These are phyloP conservation scores for Prunella himalayana DNA, from an alignment of 2,113 vertebrate species.

Conservation along the genomic window DNA sequence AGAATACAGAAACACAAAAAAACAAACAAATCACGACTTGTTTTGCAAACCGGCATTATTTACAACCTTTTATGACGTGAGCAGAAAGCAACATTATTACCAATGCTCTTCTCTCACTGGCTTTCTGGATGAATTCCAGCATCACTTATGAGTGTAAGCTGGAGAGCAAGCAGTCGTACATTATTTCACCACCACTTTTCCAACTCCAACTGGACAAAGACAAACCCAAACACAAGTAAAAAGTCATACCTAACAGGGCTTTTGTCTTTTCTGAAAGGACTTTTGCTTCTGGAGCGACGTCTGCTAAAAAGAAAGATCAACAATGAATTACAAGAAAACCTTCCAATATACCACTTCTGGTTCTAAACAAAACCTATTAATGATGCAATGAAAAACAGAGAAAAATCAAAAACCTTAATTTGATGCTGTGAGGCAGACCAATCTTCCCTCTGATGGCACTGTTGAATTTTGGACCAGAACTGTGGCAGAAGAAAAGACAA, in stretches of 20 bases:
- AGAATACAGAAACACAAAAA: background rate
- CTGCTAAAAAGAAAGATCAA: constrained; percentile 72
- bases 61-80: background rate
- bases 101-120: background rate
- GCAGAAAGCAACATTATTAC: background rate
- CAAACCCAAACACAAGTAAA: background rate
- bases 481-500: constrained; percentile 73
- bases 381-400: background rate
- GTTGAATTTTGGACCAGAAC: constrained; percentile 91
- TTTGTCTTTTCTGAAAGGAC: constrained; percentile 91
- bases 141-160: background rate
- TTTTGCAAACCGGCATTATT: background rate
- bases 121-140: background rate
- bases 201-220: background rate
- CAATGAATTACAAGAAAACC: constrained; percentile 5
- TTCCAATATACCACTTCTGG: background rate
- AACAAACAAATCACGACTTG: background rate
- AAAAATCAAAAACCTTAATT: constrained; percentile 84
- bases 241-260: constrained; percentile 87
- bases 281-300: constrained; percentile 87
- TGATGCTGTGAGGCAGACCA: constrained; percentile 89
- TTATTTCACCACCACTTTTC: background rate
- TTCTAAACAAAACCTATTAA: constrained; percentile 51
- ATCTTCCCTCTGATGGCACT: constrained; percentile 91
- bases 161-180: background rate